Conservation (phyloP, 2,797 vertebrate species). For the Mastacembelus armatus region DNA sequence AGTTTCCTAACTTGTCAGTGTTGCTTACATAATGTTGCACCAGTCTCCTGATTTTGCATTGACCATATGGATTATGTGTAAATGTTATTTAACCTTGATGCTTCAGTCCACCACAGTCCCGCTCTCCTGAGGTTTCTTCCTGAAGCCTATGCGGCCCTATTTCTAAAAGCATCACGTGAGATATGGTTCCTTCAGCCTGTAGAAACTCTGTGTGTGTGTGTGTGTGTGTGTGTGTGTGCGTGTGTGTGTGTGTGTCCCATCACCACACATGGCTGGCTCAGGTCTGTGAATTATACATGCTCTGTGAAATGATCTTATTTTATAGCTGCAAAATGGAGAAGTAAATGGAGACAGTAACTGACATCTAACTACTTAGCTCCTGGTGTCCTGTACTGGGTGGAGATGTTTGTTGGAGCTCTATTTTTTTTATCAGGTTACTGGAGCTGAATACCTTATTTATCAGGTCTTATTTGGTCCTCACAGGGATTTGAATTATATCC, state of each 20-base stretch:
- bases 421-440: slow-evolving; percentile 16
- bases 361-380: slow-evolving; percentile 68
- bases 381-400: slow-evolving; percentile 62
- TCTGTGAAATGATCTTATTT: slow-evolving; percentile 86
- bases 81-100: slow-evolving; percentile 64
- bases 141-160: slow-evolving; percentile 45
- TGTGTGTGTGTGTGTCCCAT: slow-evolving; percentile 64
- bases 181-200: slow-evolving; percentile 63
- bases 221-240: slow-evolving; percentile 36
- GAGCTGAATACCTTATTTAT: slow-evolving; percentile 20
- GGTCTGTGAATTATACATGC: slow-evolving; percentile 86
- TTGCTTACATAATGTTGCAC: slow-evolving; percentile 77
- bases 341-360: slow-evolving; percentile 74
- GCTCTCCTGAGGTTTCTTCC: slow-evolving; percentile 42
- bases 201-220: slow-evolving; percentile 57
- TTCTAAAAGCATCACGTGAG: slow-evolving; percentile 71
- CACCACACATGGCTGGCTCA: slow-evolving; percentile 80
- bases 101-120: slow-evolving; percentile 24
- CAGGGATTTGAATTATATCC: slow-evolving; percentile 3
- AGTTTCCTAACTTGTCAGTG: slow-evolving; percentile 61
- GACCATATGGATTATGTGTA: slow-evolving; percentile 59
- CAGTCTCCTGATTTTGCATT: slow-evolving; percentile 52
- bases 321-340: slow-evolving; percentile 76
- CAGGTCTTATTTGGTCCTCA: slow-evolving; percentile 10
- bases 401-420: slow-evolving; percentile 55